Percentiles rank a stretch among this genome's conserved stretches.
Conservation (phyloP, 2,113 vertebrate species). For the Tautogolabrus adspersus region DNA sequence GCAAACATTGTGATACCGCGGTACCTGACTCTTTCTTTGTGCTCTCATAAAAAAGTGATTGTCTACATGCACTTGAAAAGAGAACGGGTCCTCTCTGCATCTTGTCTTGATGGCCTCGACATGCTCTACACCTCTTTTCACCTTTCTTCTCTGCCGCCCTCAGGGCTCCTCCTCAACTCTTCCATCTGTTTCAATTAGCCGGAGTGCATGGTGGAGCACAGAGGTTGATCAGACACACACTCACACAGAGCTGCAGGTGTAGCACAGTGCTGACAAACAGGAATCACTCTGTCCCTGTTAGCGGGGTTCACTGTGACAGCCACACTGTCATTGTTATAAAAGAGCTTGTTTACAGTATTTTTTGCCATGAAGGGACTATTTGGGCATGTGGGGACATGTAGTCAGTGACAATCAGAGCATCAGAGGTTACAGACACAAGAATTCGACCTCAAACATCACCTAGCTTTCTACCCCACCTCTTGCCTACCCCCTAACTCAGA, state of each 20-base stretch:
- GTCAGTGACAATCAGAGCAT: conserved; percentile 6
- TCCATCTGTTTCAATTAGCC: conserved; percentile 77
- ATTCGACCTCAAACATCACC: conserved; percentile 7
- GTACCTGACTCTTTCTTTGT: neutral
- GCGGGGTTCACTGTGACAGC: conserved; percentile 1
- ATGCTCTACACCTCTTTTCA: conserved; percentile 37
- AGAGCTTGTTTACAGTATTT: conserved; percentile 28
- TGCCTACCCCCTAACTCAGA: conserved; percentile 4
- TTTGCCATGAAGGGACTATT: conserved; percentile 5
- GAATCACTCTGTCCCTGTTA: conserved; percentile 39
- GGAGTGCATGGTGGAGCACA: conserved; percentile 56
- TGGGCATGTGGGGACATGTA: neutral
- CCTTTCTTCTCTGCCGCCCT: conserved; percentile 52
- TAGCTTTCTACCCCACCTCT: conserved; percentile 12
- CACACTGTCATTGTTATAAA: conserved; percentile 5
- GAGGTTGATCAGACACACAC: conserved; percentile 44
- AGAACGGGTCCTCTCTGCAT: conserved; percentile 17
- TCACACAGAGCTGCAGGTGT: conserved; percentile 52
- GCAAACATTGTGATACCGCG: too few species aligned
- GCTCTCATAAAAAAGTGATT: conserved; percentile 13
- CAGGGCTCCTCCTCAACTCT: conserved; percentile 37
- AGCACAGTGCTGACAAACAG: conserved; percentile 35
- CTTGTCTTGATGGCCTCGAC: conserved; percentile 19
- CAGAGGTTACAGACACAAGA: neutral
- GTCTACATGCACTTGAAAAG: conserved; percentile 29